Evolutionary conservation across 2,797 vertebrate species (phyloP).

Genomic region (Apodemus agrarius): DNA sequence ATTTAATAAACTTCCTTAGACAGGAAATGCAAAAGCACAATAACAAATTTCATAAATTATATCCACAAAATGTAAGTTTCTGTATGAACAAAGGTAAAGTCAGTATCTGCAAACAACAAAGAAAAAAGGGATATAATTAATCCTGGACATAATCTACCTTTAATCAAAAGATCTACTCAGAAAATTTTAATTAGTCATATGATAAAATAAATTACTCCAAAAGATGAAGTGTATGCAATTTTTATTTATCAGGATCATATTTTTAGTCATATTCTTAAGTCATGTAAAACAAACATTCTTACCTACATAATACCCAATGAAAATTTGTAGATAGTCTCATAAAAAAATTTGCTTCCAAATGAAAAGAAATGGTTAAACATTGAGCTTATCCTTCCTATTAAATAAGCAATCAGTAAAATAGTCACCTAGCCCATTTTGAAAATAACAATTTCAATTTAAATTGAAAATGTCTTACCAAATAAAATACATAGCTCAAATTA

Average conservation of each 20-base stretch:
- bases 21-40: conserved; percentile 75
- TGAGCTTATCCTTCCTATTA: background rate
- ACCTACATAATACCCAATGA: background rate
- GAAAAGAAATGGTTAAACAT: background rate
- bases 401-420: conserved; percentile 13
- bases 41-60: conserved; percentile 73
- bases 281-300: conserved; percentile 24
- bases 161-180: conserved; percentile 59
- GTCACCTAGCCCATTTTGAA: background rate
- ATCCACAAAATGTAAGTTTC: conserved; percentile 60
- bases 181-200: conserved; percentile 41
- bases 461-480: background rate
- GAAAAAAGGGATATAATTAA: conserved; percentile 69
- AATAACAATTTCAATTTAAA: background rate
- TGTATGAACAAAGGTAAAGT: conserved; percentile 65
- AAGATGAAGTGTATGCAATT: background rate
- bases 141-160: background rate
- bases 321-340: background rate
- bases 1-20: conserved; percentile 82
- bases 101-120: conserved; percentile 16
- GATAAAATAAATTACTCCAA: conserved; percentile 19
- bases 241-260: background rate
- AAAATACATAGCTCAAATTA: background rate
- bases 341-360: conserved; percentile 16
- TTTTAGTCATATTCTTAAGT: background rate